Base-by-base conservation (phyloP, 2,888 invertebrate genomes). In the Chloromyia formosa region DNA sequence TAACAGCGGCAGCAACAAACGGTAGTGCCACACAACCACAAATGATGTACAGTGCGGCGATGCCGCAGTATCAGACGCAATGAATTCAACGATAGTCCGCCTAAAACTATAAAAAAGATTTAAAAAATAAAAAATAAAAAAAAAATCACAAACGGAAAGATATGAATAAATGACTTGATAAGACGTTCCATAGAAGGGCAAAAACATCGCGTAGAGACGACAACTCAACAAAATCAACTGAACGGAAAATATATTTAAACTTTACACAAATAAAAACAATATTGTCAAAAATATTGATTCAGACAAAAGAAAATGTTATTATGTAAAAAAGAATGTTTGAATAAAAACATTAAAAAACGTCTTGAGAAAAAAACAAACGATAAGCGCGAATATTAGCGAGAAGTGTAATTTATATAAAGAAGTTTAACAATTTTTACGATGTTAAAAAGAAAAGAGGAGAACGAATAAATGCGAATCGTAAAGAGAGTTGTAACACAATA, bases 21-120 rank as follows among this genome's bases (percentile, higher is more conserved):
- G 89, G 88, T 79, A 87, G 87, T 80, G 88, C 90, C 83, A 82
- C 85, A 82, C 80, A 86, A 84, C 87, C 89, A 85, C 88, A 88
- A 81, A 87, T 90, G 78, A 90, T 92, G 91, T 92, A 92, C 82
- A 87, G 88, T 83, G 83, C 85, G 80, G 88, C 91, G 84, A 92
- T 94, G 88, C 92, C 92, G 83, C 92, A 94, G 88, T 94, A 94
- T 87, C 94, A 92, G 83, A 90, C 93, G 86, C 94, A 94, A 92
- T 94, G 93, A 91, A 58, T 53, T 64, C 27, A 49, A 66, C 61
- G 56, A 69, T 42, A 62, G 74, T 74, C 66, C 74, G 74, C 66
- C 66, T 74, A 74, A 74, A 74, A 61, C n/a, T 27, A 35, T 20
- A 66, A 53, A 18, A 68, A 68, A 10, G 20, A 42, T 18, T 40